Evolutionary conservation across 2,113 vertebrate species (phyloP).

Genomic region (Galbula dea): DNA sequence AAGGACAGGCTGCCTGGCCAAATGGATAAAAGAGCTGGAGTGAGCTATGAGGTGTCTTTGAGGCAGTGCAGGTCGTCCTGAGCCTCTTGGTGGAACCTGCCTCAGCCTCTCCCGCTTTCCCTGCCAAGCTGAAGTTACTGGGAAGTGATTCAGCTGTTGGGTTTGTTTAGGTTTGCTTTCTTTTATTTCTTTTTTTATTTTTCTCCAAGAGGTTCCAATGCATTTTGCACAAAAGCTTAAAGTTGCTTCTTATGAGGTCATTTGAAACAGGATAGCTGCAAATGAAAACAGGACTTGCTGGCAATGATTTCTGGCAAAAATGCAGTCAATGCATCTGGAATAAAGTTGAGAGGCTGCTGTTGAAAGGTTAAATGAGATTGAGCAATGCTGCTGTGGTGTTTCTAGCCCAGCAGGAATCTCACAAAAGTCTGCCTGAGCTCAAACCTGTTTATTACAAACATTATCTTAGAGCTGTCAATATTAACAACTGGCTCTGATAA

Average conservation of each 20-base stretch:
- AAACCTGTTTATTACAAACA: not conserved
- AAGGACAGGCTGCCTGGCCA: not conserved
- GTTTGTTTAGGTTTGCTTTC: not conserved
- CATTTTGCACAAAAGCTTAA: not conserved
- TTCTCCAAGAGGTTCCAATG: not conserved
- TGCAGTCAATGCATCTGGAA: not conserved
- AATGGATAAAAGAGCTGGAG: not conserved
- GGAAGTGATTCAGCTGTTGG: not conserved
- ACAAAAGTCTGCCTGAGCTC: not conserved
- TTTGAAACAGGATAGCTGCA: not conserved
- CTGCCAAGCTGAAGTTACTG: not conserved
- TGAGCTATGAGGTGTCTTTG: not conserved
- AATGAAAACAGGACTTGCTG: not conserved
- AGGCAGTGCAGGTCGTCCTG: not conserved
- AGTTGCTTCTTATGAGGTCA: not conserved
- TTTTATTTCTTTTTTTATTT: not conserved
- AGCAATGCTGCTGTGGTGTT: not conserved
- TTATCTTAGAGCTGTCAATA: slow-evolving; percentile 20
- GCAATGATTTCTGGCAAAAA: not conserved
- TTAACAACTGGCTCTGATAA: not conserved
- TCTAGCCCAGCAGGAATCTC: not conserved
- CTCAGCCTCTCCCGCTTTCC: not conserved
- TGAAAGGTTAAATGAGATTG: not conserved
- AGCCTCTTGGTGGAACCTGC: not conserved
- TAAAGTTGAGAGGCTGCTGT: not conserved